Evolutionary conservation across 2,113 vertebrate genomes (phyloP).

Genomic region (Sitta europaea): DNA sequence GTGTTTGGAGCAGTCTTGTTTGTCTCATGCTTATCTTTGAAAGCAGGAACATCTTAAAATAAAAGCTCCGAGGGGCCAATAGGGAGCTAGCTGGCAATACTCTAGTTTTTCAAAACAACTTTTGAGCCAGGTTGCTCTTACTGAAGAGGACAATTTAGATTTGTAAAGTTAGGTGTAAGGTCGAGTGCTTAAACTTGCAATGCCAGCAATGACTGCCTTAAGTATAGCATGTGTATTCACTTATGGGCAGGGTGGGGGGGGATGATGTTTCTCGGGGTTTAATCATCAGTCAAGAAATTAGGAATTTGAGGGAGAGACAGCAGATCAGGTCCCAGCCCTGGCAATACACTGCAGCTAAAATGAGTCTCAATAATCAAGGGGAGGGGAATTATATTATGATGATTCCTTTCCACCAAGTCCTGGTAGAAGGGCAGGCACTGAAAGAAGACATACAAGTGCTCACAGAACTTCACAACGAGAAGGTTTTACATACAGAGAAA

Average conservation of each 20-base stretch:
- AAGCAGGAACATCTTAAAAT: conserved; percentile 59
- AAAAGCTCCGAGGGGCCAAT: neutral
- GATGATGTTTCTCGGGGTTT: neutral
- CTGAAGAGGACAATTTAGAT: neutral
- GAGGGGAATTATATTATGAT: neutral
- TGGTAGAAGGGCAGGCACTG: neutral
- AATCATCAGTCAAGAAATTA: neutral
- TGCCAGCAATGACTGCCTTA: neutral
- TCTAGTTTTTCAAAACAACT: neutral
- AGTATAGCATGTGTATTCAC: neutral
- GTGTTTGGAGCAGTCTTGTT: neutral
- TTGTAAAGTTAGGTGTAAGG: neutral
- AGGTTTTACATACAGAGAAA: neutral
- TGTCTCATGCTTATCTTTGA: conserved; percentile 33
- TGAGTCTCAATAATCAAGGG: neutral
- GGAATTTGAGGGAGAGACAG: neutral
- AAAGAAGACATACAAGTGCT: neutral
- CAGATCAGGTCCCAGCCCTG: neutral
- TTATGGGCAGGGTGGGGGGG: neutral
- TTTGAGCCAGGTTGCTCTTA: neutral
- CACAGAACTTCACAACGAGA: neutral
- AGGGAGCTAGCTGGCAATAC: neutral
- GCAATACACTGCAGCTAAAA: neutral
- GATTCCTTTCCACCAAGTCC: neutral
- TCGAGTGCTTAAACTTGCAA: neutral